phyloP scores from a whole-genome alignment of 2,888 invertebrate species.

The Acanthosepion pharaonis region DNA sequence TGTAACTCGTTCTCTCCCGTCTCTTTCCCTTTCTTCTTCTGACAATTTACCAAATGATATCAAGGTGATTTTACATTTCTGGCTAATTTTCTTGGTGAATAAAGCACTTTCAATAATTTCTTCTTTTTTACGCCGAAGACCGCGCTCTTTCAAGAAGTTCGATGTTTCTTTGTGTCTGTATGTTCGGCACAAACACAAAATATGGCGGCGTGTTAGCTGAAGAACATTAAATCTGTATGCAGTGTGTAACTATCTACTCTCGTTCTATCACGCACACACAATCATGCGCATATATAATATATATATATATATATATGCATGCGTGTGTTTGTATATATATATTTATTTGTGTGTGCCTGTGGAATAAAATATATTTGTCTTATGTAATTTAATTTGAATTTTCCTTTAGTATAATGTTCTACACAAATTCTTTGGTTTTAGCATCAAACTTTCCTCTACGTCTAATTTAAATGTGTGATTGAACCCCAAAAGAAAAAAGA shows the following conservation, averaged over 20 bases:
- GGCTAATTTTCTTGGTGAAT: neutral
- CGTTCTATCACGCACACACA: neutral
- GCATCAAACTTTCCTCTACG: no score
- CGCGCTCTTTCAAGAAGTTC: neutral
- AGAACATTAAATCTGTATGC: neutral
- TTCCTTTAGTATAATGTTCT: no score
- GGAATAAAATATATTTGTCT: no score
- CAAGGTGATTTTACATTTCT: neutral
- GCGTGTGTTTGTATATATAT: neutral
- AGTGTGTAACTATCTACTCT: neutral
- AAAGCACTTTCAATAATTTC: neutral
- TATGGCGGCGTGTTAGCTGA: no score
- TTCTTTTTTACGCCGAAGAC: neutral
- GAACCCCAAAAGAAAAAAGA: no score
- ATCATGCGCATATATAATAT: neutral
- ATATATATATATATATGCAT: neutral
- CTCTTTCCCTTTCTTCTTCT: neutral
- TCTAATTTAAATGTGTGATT: no score
- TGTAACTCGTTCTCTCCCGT: neutral
- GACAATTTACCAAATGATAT: neutral
- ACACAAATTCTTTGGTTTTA: no score
- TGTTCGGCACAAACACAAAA: neutral
- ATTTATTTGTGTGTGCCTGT: neutral
- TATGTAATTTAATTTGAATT: no score
- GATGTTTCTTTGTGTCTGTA: neutral